These are phyloP conservation scores for Caenorhabditis briggsae DNA, from an alignment of 1,140 invertebrate species.

Conservation along the genomic window DNA sequence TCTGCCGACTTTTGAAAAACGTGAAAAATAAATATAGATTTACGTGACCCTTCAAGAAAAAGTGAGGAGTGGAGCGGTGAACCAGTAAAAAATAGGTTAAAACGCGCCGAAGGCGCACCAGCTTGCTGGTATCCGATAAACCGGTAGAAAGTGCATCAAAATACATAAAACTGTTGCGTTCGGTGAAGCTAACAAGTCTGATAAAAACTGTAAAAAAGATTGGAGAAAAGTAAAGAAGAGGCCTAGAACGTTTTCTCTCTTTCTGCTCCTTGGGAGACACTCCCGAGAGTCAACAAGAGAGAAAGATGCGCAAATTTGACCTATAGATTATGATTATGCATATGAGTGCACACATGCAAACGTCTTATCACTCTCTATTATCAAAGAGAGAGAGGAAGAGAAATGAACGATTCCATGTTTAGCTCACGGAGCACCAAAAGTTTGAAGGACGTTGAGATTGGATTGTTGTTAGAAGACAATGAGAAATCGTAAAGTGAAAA, in stretches of 20 bases:
- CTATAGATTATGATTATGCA: conserved; percentile 54
- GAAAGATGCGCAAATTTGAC: conserved; percentile 49
- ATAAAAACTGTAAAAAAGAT: conserved; percentile 6
- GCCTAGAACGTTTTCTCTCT: conserved; percentile 3
- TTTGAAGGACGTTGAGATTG: background rate
- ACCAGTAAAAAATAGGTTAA: too few relatives aligned
- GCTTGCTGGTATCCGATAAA: too few relatives aligned
- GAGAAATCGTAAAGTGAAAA: conserved; percentile 12
- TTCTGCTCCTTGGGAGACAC: background rate
- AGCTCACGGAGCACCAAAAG: background rate
- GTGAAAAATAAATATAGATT: too few relatives aligned
- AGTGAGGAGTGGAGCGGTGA: too few relatives aligned
- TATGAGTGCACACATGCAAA: conserved; percentile 55
- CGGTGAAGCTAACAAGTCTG: background rate
- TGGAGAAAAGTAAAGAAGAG: conserved; percentile 7
- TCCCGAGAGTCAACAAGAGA: conserved; percentile 32
- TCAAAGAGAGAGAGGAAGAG: conserved; percentile 39
- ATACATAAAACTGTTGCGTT: background rate
- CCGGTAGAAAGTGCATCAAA: too few relatives aligned
- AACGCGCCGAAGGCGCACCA: too few relatives aligned
- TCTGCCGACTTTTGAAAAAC: too few relatives aligned
- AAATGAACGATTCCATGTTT: conserved; percentile 11
- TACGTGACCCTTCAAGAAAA: too few relatives aligned
- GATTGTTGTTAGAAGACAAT: background rate
- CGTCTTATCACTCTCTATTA: conserved; percentile 41